Evolutionary conservation across 2,888 invertebrate species (phyloP), one percentile per base, ranked within the genome.

Genomic region (Heterodera filipjevi): DNA sequence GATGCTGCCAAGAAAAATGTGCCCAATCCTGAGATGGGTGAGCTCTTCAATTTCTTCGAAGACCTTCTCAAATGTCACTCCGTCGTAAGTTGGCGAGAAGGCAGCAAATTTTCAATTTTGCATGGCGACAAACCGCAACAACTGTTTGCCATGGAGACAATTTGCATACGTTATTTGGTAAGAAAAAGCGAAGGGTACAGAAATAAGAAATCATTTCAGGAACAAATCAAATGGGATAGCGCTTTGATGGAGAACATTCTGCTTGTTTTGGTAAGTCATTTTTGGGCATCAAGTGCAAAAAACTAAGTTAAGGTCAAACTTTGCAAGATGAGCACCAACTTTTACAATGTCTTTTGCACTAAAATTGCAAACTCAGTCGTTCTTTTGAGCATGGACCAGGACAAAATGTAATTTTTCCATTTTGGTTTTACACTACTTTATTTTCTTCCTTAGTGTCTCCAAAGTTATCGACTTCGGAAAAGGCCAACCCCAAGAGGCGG

Each of bases 151-250:
- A 75, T 75, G 75, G 59, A 44, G 39, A 75, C 33, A 30, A 75
- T 75, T 59, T 75, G 75, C 68, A 68, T 44, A 19, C 66, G 75
- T 64, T 75, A 75, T 64, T 22, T 75, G 19, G 75, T 75, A 59
- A 59, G 27, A 6, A 59, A 27, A 27, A 3, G 22, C 59, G 27
- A 10, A n/a, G 8, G 0, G 2, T 59, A 3, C 53, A 2, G 22
- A 59, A 27, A 6, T n/a, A n/a, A 59, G 27, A n/a, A 59, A 5
- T 0, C n/a, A 10, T 59, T 75, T 30, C 10, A 75, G 75, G 75
- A 75, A 8, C 75, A 75, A 30, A 10, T 64, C 44, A 75, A 75
- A 75, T 75, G 75, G 75, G 75, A 75, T 32, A 16, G 32, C 30
- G 75, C 27, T 19, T 19, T 75, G 32, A 68, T 75, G 44, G 59